These are phyloP conservation scores for Benthosema pterotum DNA, from an alignment of 2,797 vertebrate genomes.

Conservation along the genomic window DNA sequence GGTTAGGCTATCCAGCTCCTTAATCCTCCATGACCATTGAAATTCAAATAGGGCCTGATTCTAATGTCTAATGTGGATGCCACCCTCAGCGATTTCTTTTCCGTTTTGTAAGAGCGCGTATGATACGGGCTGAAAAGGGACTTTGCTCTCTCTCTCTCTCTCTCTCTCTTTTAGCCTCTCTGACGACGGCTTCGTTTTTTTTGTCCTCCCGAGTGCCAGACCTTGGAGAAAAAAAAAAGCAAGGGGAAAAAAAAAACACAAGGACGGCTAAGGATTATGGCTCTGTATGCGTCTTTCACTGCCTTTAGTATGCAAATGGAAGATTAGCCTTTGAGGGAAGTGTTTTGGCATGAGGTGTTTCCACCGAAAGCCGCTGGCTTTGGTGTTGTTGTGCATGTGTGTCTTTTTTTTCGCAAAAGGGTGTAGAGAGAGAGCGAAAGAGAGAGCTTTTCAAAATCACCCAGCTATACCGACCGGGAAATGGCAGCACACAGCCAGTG, in stretches of 20 bases:
- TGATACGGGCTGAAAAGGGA: conserved; percentile 50
- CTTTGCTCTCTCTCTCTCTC: conserved; percentile 50
- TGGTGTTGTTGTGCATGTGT: conserved; percentile 1
- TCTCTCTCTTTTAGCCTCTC: conserved; percentile 51
- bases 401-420: too few relatives aligned
- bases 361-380: conserved; percentile 55
- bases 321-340: conserved; percentile 71
- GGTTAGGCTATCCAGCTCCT: conserved; percentile 46
- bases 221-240: conserved; percentile 38
- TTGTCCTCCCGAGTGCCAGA: conserved; percentile 61
- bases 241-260: conserved; percentile 69
- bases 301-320: conserved; percentile 79
- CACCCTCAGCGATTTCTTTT: conserved; percentile 65
- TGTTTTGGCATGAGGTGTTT: conserved; percentile 64
- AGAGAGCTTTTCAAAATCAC: conserved; percentile 14
- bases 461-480: conserved; percentile 3
- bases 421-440: too few relatives aligned
- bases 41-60: conserved; percentile 71
- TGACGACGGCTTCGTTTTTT: conserved; percentile 30
- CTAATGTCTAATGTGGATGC: conserved; percentile 63
- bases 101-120: conserved; percentile 31
- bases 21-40: conserved; percentile 51
- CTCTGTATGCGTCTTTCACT: conserved; percentile 64
- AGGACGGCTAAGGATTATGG: conserved; percentile 68
- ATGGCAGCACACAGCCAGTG: neutral